Percentiles rank a stretch among this genome's conserved stretches.
phyloP scores from a whole-genome alignment of 1,140 invertebrate genomes.

The Panagrolaimus sp. region DNA sequence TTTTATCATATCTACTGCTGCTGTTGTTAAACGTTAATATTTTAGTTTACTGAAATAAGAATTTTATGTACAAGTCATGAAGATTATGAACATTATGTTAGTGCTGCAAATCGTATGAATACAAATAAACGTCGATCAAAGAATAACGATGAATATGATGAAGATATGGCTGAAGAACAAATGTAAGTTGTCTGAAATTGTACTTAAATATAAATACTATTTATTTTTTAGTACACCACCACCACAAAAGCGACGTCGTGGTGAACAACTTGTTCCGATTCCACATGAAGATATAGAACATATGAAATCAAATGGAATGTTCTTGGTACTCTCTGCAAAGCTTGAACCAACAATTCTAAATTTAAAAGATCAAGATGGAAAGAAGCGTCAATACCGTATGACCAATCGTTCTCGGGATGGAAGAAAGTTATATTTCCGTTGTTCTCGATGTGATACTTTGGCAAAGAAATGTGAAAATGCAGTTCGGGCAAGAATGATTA shows the following conservation, averaged over 20 bases:
- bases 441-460: constrained; percentile 44
- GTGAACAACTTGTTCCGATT: not conserved
- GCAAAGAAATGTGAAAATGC: constrained; percentile 36
- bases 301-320: constrained; percentile 1
- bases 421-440: constrained; percentile 47
- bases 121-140: not conserved
- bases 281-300: constrained; percentile 10
- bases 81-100: constrained; percentile 9
- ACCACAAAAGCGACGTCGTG: not conserved
- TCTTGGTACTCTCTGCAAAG: constrained; percentile 36
- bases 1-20: too few relatives aligned
- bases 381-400: constrained; percentile 48
- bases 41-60: not conserved
- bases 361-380: constrained; percentile 45
- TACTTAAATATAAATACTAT: too few relatives aligned
- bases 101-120: constrained; percentile 2
- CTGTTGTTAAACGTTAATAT: not conserved
- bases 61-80: not conserved
- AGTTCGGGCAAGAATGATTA: constrained; percentile 45
- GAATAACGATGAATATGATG: not conserved
- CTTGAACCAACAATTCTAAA: constrained; percentile 42
- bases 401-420: constrained; percentile 41
- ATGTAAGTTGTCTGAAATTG: too few relatives aligned
- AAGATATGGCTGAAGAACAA: too few relatives aligned
- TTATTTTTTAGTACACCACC: too few relatives aligned